Evolutionary conservation across 1,140 invertebrate species (phyloP).

Genomic region (Coenobita brevimanus): DNA sequence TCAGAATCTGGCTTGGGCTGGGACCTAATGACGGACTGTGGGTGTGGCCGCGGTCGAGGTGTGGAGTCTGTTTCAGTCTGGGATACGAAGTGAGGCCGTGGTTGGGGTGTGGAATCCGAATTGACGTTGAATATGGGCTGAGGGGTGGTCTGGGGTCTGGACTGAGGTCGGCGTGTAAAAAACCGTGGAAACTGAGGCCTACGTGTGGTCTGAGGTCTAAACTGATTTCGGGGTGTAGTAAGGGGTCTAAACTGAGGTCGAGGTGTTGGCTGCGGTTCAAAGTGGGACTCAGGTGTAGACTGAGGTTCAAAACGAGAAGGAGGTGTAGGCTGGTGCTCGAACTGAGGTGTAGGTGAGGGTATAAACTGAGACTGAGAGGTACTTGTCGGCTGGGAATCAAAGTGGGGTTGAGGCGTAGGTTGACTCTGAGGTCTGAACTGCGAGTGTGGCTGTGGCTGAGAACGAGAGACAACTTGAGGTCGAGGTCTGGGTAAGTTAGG

Average conservation of each 20-base stretch:
- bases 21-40: not conserved
- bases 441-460: not conserved
- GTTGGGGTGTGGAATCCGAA: not conserved
- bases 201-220: too few relatives aligned
- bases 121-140: too few relatives aligned
- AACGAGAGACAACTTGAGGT: not conserved
- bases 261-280: too few relatives aligned
- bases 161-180: too few relatives aligned
- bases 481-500: conserved; percentile 1
- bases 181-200: too few relatives aligned
- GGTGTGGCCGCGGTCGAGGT: not conserved
- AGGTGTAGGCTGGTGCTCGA: not conserved
- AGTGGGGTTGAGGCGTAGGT: not conserved
- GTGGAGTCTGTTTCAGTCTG: too few relatives aligned
- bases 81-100: not conserved
- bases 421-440: not conserved
- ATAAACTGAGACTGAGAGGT: not conserved
- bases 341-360: not conserved
- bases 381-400: not conserved
- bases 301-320: not conserved
- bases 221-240: too few relatives aligned
- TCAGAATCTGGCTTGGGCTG: not conserved
- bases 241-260: too few relatives aligned
- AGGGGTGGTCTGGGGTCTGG: too few relatives aligned
- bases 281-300: too few relatives aligned